phyloP scores from a whole-genome alignment of 2,797 vertebrate species.

The Neostethus bicornis region DNA sequence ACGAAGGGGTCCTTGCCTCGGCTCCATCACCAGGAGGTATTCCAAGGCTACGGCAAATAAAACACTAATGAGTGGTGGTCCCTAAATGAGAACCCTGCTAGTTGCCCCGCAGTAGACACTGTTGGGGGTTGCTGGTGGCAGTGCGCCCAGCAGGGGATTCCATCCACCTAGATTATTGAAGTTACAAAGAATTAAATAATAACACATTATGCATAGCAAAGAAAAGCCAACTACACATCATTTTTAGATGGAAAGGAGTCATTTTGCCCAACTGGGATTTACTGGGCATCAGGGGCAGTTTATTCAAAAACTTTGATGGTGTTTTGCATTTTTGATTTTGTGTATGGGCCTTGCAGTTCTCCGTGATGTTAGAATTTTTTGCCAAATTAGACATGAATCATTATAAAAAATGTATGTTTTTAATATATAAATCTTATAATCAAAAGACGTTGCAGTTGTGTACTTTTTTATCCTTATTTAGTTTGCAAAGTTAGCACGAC shows the following conservation, averaged over 20 bases:
- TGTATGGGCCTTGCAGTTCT: no score
- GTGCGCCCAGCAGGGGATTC: not conserved
- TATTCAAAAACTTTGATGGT: conserved; percentile 5
- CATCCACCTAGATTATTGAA: not conserved
- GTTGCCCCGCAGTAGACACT: not conserved
- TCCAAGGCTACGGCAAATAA: not conserved
- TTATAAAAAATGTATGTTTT: no score
- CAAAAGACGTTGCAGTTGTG: no score
- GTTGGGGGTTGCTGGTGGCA: not conserved
- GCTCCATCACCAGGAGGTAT: not conserved
- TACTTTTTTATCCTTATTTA: conserved; percentile 25
- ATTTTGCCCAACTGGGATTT: no score
- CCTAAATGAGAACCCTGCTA: not conserved
- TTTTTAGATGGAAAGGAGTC: not conserved
- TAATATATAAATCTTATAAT: no score
- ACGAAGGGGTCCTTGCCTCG: not conserved
- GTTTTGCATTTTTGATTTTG: no score
- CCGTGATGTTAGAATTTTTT: no score
- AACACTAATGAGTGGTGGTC: not conserved
- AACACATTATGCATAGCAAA: no score
- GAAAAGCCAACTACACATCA: not conserved
- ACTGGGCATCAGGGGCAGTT: no score
- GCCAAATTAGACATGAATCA: no score
- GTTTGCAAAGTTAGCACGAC: not conserved
- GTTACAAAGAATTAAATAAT: not conserved